Conservation (phyloP, 2,888 invertebrate species). For the Apodemia zela region DNA sequence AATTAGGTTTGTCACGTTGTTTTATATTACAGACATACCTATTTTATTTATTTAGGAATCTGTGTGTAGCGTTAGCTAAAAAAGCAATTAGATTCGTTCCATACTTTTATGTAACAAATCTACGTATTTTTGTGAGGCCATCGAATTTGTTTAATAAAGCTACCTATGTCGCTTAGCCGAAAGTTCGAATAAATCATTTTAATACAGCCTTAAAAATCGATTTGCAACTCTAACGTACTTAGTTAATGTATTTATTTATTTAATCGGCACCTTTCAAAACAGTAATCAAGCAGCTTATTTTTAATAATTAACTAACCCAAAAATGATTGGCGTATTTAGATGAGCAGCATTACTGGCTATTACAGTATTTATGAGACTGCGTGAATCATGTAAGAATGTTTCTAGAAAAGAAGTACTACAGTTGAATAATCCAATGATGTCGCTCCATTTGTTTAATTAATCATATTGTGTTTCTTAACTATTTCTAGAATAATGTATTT, state of each 20-base stretch:
- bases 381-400: neutral
- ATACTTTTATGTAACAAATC: no score
- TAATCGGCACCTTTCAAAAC: neutral
- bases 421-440: neutral
- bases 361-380: neutral
- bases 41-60: neutral
- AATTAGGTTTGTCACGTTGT: neutral
- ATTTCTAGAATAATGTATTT: constrained; percentile 29
- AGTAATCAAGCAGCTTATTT: neutral
- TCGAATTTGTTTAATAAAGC: neutral
- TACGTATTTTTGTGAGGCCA: neutral
- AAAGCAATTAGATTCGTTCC: no score
- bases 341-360: neutral
- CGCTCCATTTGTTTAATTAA: constrained; percentile 2
- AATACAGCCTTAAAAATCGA: neutral
- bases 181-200: neutral
- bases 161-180: neutral
- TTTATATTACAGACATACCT: neutral
- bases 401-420: neutral
- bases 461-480: constrained; percentile 14
- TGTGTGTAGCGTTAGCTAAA: no score
- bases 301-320: neutral
- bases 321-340: neutral
- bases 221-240: neutral
- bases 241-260: neutral